Evolutionary conservation across 2,888 invertebrate genomes (phyloP), one percentile per base, ranked within the genome.

Genomic region (Coelopa pilipes): DNA sequence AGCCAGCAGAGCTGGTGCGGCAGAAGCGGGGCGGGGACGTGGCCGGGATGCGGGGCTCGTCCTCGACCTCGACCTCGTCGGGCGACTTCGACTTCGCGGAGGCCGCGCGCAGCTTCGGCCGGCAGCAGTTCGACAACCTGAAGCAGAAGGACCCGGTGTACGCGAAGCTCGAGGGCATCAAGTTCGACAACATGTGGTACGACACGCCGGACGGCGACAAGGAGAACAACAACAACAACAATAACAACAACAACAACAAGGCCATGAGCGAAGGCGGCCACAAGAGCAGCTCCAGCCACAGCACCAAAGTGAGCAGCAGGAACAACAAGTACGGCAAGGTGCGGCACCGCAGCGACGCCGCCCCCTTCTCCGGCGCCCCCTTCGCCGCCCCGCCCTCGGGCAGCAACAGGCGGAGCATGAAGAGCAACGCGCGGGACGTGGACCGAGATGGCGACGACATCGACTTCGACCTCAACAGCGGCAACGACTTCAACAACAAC

Each of bases 171-270:
- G 71, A 74, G 24, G 76, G 75, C 1, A 21, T 74, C 0, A 70
- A 75, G 0, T 78, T 78, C 19, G 77, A 80, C 60, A 79, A 79
- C 57, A 21, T 74, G 2, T 77, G 77, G 77, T 75, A 76, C 62
- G 59, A 34, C n/a, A 57, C n/a, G 4, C 17, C 1, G 0, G 57
- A 59, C 11, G 7, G 19, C 57, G 19, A 15, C 10, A n/a, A n/a
- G n/a, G n/a, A n/a, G n/a, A 50, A 68, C 4, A 70, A 72, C 3
- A 77, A 76, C 19, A 75, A 74, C 24, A 70, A 68, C 1, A 66
- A 69, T 17, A 12, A 49, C 34, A 34, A 34, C 34, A 34, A 34
- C 34, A 34, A 34, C 34, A 34, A 34, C 7, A 34, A 34, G 7
- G 34, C 7, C 34, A 34, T 34, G n/a, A n/a, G n/a, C n/a, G n/a